Percentiles rank a stretch among this genome's conserved stretches.
Conservation (phyloP, 64 coral and sea anemone species). For the Montipora foliosa region DNA sequence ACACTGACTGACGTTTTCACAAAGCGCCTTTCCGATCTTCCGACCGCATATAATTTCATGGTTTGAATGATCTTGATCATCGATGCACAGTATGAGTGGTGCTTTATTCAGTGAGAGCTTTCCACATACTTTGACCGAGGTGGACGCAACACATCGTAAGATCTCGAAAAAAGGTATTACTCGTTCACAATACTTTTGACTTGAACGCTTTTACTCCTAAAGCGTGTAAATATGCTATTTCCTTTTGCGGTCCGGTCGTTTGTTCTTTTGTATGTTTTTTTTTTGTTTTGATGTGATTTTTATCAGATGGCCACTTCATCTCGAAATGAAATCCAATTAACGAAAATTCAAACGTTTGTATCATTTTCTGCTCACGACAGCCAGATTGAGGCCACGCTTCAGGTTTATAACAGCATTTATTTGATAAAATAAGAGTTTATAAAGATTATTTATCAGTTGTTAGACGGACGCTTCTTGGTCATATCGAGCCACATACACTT, state of each 20-base stretch:
- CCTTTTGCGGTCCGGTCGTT: background rate
- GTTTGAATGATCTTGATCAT: background rate
- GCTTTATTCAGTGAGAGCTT: background rate
- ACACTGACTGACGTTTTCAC: slow-evolving; percentile 5
- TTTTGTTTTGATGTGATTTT: slow-evolving; percentile 36
- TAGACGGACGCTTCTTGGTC: too few species aligned
- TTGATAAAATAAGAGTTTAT: background rate
- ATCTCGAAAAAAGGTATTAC: background rate
- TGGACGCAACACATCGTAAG: background rate
- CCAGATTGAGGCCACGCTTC: background rate
- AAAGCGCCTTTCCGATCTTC: background rate
- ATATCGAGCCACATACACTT: background rate
- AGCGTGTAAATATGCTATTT: slow-evolving; percentile 4
- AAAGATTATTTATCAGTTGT: too few species aligned
- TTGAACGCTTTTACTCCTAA: background rate
- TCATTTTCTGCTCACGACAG: background rate
- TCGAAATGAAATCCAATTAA: slow-evolving; percentile 42
- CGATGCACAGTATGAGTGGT: background rate
- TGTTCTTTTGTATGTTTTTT: slow-evolving; percentile 36
- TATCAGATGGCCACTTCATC: slow-evolving; percentile 55
- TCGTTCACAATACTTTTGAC: background rate
- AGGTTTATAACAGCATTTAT: background rate
- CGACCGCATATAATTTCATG: slow-evolving; percentile 8
- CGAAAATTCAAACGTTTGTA: background rate
- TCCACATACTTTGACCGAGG: background rate